These are phyloP conservation scores for Buceros bicornis DNA, from an alignment of 2,797 vertebrate species.

Conservation along the genomic window DNA sequence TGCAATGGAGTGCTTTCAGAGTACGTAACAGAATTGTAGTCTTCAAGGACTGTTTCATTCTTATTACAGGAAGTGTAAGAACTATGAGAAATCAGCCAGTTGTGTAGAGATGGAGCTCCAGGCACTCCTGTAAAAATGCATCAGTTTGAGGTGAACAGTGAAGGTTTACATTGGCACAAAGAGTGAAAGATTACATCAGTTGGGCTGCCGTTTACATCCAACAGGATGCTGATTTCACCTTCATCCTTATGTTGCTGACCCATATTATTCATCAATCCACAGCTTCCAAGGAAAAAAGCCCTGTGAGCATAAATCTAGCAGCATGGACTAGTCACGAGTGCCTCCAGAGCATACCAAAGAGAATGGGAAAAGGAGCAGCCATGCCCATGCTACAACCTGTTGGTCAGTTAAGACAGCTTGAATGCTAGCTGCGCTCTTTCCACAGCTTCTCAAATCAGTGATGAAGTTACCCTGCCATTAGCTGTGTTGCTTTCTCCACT, in stretches of 20 bases:
- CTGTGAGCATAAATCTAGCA: background rate
- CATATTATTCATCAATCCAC: background rate
- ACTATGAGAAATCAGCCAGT: background rate
- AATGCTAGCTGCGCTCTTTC: background rate
- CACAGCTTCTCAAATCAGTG: background rate
- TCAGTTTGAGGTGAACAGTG: background rate
- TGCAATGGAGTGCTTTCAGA: background rate
- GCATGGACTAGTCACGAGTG: background rate
- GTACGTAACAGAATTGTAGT: background rate
- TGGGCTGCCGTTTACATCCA: background rate
- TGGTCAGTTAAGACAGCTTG: background rate
- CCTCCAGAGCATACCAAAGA: background rate
- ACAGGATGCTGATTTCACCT: conserved; percentile 16
- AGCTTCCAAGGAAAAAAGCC: background rate
- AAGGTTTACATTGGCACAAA: conserved; percentile 10
- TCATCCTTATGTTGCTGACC: background rate
- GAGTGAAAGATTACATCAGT: background rate
- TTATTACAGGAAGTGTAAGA: background rate
- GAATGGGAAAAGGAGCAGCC: background rate
- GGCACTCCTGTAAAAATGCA: background rate
- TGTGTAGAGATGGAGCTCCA: background rate
- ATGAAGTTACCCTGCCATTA: background rate
- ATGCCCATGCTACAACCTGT: background rate
- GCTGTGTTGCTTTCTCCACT: background rate
- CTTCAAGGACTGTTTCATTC: background rate